Evolutionary conservation across 2,113 vertebrate species (phyloP), one percentile per base, ranked within the genome.

Genomic region (Danionella cerebrum): DNA sequence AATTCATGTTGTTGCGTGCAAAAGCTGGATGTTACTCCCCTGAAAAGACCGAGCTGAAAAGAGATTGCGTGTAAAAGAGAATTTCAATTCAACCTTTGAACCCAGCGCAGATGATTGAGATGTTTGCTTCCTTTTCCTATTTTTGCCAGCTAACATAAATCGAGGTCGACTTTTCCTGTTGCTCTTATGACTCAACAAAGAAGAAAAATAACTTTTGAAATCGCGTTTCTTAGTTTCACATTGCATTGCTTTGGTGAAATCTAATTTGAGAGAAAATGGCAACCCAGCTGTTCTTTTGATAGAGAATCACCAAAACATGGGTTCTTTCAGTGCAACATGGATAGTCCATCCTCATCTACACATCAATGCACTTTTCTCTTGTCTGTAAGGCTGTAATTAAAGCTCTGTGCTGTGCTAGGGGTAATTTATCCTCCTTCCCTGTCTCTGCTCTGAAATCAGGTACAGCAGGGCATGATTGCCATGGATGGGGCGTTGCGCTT

Each of bases 271-370:
- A 72, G 74, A 82, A 76, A 82, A 79, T 79, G 78, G 80, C 80
- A 78, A 80, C 75, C 80, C 80, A 82, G 80, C 80, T 82, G 80
- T 82, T 82, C 80, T 78, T 80, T 82, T 82, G 80, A 82, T 71
- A 72, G 80, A 78, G 67, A 75, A 71, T 59, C 79, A 82, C 80
- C 80, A 80, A 82, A 82, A 80, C 80, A 82, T 72, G 78, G 65
- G 67, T 79, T 78, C 69, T 76, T 82, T 82, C 76, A 75, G 67
- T 73, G 74, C 73, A 82, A 82, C 80, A 82, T 75, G 70, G 70
- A 73, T 76, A 73, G 78, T 79, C 78, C 74, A 71, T 77, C 78
- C 75, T 82, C 80, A 78, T 79, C 80, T 79, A 67, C 80, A 82
- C 78, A 82, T 82, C 76, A 82, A 82, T 82, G 67, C 67, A 67